A percentile compares a stretch with the other conserved stretches of the same genome.
Conservation (phyloP, 2,888 invertebrate genomes). For the Nysson spinosus region DNA sequence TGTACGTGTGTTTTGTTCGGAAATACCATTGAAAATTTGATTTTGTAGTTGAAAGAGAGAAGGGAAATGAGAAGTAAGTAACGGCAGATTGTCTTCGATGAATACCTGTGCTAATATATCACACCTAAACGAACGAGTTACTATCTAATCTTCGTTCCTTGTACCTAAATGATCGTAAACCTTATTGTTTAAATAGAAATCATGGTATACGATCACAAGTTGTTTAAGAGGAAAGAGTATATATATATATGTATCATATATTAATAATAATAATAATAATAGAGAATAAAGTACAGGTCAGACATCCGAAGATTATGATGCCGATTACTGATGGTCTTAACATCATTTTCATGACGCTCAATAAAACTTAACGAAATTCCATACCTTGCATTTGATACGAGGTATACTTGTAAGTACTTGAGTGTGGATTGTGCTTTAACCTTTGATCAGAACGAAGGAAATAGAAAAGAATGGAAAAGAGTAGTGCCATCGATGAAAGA, state of each 20-base stretch:
- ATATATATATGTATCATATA: too few species aligned
- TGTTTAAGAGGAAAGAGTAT: too few species aligned
- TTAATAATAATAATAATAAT: neutral
- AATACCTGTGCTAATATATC: conserved; percentile 10
- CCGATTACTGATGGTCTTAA: conserved; percentile 28
- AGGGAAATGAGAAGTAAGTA: conserved; percentile 24
- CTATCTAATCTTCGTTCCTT: too few species aligned
- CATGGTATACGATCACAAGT: too few species aligned
- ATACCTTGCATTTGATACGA: conserved; percentile 40
- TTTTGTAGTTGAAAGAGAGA: too few species aligned
- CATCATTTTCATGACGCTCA: conserved; percentile 44
- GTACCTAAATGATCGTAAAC: too few species aligned
- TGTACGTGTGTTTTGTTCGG: conserved; percentile 41
- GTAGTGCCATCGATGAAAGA: conserved; percentile 57
- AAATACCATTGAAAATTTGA: conserved; percentile 35
- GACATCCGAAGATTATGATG: conserved; percentile 16
- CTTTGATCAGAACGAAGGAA: conserved; percentile 22
- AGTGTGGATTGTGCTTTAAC: conserved; percentile 57
- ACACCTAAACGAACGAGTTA: neutral
- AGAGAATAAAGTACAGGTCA: neutral
- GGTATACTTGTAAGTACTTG: conserved; percentile 56
- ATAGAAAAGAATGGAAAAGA: conserved; percentile 32
- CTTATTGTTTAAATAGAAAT: too few species aligned
- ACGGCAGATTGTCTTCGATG: conserved; percentile 27
- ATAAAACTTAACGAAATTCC: conserved; percentile 43